phyloP scores from a whole-genome alignment of 2,888 invertebrate species.

The Sylvicola cinctus region DNA sequence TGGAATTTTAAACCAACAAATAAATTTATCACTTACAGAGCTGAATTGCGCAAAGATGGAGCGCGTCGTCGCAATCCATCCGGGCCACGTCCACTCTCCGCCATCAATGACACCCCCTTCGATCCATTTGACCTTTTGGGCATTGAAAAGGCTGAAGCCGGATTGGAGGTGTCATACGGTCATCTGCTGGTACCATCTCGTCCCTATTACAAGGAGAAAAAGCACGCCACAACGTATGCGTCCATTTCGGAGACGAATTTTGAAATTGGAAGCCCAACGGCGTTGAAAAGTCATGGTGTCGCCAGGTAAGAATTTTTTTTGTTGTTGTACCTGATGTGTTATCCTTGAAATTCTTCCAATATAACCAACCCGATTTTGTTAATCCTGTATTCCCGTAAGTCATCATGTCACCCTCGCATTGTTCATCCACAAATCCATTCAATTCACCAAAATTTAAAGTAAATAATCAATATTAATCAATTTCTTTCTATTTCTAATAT shows the following conservation, averaged over 20 bases:
- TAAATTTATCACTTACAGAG: slow-evolving; percentile 20
- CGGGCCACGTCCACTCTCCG: slow-evolving; percentile 61
- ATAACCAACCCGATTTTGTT: slow-evolving; percentile 1
- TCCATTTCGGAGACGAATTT: slow-evolving; percentile 19
- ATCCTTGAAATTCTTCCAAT: slow-evolving; percentile 5
- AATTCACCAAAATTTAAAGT: no score
- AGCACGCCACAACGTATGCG: slow-evolving; percentile 12
- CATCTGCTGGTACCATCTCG: slow-evolving; percentile 61
- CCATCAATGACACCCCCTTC: slow-evolving; percentile 56
- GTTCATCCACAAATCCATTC: no score
- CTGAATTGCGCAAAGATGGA: slow-evolving; percentile 48
- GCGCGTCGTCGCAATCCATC: slow-evolving; percentile 63
- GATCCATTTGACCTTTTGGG: slow-evolving; percentile 77
- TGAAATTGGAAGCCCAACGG: slow-evolving; percentile 24
- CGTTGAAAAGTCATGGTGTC: slow-evolving; percentile 31
- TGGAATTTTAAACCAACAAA: no score
- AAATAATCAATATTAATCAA: no score
- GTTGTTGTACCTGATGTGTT: slow-evolving; percentile 1
- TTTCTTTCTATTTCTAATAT: no score
- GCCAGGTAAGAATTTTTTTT: slow-evolving; percentile 26
- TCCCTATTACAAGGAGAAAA: slow-evolving; percentile 24
- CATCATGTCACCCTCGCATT: no score
- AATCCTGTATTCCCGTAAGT: no score
- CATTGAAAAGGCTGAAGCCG: slow-evolving; percentile 58
- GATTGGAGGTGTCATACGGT: slow-evolving; percentile 82